These are phyloP conservation scores for Sphaerophoria rueppellii DNA, from an alignment of 2,888 invertebrate genomes.

Conservation along the genomic window DNA sequence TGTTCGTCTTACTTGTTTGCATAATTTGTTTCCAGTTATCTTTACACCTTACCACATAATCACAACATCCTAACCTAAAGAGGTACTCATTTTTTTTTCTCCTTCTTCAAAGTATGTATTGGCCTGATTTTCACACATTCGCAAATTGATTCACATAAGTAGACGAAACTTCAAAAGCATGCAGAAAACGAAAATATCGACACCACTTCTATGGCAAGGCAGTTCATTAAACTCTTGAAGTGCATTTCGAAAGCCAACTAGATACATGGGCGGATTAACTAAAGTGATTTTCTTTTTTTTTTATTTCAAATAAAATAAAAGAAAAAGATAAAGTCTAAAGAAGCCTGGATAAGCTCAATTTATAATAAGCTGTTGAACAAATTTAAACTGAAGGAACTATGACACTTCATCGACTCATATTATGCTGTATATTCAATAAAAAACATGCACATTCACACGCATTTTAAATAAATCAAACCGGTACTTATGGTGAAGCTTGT, in stretches of 20 bases:
- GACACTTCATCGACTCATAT: too few species aligned
- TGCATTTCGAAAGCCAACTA: slow-evolving; percentile 61
- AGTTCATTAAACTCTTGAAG: slow-evolving; percentile 72
- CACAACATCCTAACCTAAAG: slow-evolving; percentile 39
- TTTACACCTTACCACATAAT: slow-evolving; percentile 15
- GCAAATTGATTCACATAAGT: slow-evolving; percentile 3
- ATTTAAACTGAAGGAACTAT: too few species aligned
- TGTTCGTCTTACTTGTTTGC: slow-evolving; percentile 57
- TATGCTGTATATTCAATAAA: too few species aligned
- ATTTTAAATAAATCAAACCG: too few species aligned
- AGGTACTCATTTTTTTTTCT: background rate
- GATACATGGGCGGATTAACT: background rate
- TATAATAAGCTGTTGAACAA: too few species aligned
- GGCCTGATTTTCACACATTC: slow-evolving; percentile 66
- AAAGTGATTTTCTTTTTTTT: too few species aligned
- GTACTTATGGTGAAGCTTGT: too few species aligned
- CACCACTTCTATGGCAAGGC: slow-evolving; percentile 69
- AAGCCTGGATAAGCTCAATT: too few species aligned
- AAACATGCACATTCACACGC: too few species aligned
- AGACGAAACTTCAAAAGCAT: slow-evolving; percentile 12
- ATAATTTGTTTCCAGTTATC: slow-evolving; percentile 51
- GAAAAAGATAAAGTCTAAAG: too few species aligned
- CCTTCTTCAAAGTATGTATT: slow-evolving; percentile 65
- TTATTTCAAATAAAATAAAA: too few species aligned
- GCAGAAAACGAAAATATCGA: slow-evolving; percentile 53